Percentiles rank a stretch among this genome's conserved stretches.
These are phyloP conservation scores for Lutjanus campechanus DNA, from an alignment of 2,797 vertebrate genomes.

Conservation along the genomic window DNA sequence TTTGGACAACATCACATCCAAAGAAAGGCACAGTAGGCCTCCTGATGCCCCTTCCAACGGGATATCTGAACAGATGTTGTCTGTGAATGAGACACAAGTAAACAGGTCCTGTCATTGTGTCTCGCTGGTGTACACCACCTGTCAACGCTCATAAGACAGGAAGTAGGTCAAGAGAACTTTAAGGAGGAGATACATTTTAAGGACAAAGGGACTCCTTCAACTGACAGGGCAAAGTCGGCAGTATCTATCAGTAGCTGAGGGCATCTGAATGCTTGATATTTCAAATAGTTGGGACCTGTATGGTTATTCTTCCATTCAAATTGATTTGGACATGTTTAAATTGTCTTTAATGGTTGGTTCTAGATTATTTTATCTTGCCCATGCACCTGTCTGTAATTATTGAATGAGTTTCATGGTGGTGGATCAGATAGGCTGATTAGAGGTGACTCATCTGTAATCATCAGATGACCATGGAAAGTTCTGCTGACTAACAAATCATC, in stretches of 20 bases:
- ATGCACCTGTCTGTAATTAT: background rate
- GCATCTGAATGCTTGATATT: background rate
- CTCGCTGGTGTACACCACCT: conserved; percentile 75
- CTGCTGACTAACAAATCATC: background rate
- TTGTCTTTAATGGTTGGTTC: background rate
- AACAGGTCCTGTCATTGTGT: conserved; percentile 75
- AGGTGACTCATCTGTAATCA: background rate
- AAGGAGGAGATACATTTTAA: conserved; percentile 25
- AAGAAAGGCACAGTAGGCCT: conserved; percentile 23
- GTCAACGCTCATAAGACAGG: conserved; percentile 69
- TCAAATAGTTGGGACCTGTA: background rate
- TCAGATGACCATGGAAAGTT: background rate
- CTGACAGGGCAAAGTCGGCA: conserved; percentile 3
- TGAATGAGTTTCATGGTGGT: conserved; percentile 4
- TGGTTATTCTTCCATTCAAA: background rate
- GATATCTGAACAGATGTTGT: conserved; percentile 73
- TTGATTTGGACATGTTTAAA: background rate
- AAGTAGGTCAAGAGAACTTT: conserved; percentile 56
- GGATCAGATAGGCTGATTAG: conserved; percentile 13
- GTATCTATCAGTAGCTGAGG: background rate
- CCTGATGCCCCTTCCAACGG: conserved; percentile 36
- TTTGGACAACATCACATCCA: conserved; percentile 15
- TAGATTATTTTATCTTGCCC: background rate
- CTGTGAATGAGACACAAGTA: conserved; percentile 64
- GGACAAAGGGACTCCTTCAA: conserved; percentile 37